Percentiles rank a stretch among this genome's conserved stretches.
Conservation (phyloP, 2,113 vertebrate species). For the Notechis scutatus region DNA sequence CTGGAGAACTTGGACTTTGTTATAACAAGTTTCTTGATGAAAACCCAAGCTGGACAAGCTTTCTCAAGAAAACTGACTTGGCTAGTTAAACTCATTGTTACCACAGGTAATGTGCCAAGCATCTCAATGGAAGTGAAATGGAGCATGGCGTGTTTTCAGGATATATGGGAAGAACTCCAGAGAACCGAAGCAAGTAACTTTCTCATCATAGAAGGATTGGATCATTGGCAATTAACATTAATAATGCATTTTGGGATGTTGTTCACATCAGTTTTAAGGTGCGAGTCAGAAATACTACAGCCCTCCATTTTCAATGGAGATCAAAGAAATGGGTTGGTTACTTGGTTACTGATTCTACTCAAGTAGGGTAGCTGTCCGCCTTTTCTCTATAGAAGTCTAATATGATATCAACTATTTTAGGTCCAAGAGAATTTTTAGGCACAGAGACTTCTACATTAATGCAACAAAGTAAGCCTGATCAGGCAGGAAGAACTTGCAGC, state of each 20-base stretch:
- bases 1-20: not conserved
- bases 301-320: not conserved
- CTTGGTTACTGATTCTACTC: not conserved
- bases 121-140: not conserved
- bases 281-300: not conserved
- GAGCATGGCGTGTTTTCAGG: not conserved
- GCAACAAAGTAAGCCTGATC: not conserved
- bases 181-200: not conserved
- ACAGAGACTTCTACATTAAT: no score
- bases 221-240: not conserved
- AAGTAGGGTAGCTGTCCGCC: not conserved
- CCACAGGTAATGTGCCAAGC: slow-evolving; percentile 6
- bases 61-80: not conserved
- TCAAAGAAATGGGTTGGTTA: not conserved
- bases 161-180: not conserved
- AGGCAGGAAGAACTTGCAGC: not conserved
- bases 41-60: not conserved
- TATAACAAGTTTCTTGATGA: not conserved
- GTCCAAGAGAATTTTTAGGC: not conserved
- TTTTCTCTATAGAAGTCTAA: not conserved
- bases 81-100: not conserved
- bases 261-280: not conserved
- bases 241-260: not conserved
- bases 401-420: not conserved
- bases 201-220: not conserved